phyloP scores from a whole-genome alignment of 2,888 invertebrate species.

The Archips xylosteana region DNA sequence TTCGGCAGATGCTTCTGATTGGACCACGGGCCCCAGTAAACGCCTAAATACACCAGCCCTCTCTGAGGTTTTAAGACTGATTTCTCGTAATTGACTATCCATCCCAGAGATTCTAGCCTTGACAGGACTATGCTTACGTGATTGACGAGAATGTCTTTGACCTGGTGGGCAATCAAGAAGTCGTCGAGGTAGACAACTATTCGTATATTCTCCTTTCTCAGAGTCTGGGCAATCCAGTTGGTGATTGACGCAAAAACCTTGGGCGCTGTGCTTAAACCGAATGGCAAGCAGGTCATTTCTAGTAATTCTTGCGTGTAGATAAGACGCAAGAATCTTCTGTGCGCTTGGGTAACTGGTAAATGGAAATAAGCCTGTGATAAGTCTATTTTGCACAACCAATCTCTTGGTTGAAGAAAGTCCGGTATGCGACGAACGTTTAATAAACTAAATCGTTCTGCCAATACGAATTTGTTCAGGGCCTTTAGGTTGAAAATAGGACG shows the following conservation, averaged over 20 bases:
- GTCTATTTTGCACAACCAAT: neutral
- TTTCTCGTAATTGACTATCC: neutral
- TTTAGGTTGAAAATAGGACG: neutral
- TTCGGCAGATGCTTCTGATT: neutral
- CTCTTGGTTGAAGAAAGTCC: neutral
- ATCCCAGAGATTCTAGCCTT: neutral
- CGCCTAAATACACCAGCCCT: neutral
- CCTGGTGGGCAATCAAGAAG: neutral
- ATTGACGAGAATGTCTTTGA: neutral
- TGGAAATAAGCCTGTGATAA: slow-evolving; percentile 6
- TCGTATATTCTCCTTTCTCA: neutral
- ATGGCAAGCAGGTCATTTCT: neutral
- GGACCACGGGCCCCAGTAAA: neutral
- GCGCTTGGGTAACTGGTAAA: neutral
- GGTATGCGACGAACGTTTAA: neutral
- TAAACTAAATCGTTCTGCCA: neutral
- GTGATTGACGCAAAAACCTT: neutral
- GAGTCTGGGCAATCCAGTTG: neutral
- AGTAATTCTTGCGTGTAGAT: neutral
- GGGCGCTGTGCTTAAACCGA: neutral
- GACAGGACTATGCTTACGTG: neutral
- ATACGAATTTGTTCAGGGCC: neutral
- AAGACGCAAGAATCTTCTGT: neutral
- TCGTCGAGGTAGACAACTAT: slow-evolving; percentile 9
- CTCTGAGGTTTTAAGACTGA: neutral